A percentile compares a stretch with the other conserved stretches of the same genome.
Evolutionary conservation across 1,140 invertebrate genomes (phyloP).

Genomic region (Philotrypesis tridentata): DNA sequence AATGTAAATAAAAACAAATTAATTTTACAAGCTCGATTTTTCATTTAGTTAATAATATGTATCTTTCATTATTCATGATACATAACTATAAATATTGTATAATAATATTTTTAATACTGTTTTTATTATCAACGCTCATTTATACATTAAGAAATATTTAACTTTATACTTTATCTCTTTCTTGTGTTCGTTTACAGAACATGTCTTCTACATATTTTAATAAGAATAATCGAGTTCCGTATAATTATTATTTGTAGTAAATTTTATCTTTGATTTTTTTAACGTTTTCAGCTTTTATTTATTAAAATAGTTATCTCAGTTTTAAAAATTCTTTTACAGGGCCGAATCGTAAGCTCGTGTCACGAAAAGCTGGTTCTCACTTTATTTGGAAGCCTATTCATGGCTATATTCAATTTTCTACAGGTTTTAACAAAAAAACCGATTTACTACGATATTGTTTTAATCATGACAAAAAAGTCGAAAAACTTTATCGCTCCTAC

Average conservation of each 20-base stretch:
- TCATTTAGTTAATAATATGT: background rate
- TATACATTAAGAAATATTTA: background rate
- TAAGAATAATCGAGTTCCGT: background rate
- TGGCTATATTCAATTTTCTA: constrained; percentile 30
- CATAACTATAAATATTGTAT: background rate
- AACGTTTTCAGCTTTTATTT: constrained; percentile 9
- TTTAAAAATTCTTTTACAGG: constrained; percentile 47
- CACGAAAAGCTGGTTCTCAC: constrained; percentile 33
- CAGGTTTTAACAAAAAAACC: constrained; percentile 14
- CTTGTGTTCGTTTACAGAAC: background rate
- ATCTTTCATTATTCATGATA: background rate
- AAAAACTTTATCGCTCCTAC: constrained; percentile 24
- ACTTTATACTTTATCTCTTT: no score
- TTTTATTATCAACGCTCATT: background rate
- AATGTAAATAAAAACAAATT: background rate
- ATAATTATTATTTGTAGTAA: background rate
- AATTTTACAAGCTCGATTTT: constrained; percentile 2
- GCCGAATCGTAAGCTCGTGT: constrained; percentile 31
- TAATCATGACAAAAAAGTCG: background rate
- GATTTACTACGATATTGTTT: constrained; percentile 29
- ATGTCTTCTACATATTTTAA: background rate
- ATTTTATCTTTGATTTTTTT: background rate
- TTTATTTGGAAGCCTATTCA: constrained; percentile 30
- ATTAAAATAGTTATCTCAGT: constrained; percentile 19
- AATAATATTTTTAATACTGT: no score